Percentiles rank a stretch among this genome's conserved stretches.
phyloP scores from a whole-genome alignment of 2,888 invertebrate genomes.

The Synergus gifuensis region DNA sequence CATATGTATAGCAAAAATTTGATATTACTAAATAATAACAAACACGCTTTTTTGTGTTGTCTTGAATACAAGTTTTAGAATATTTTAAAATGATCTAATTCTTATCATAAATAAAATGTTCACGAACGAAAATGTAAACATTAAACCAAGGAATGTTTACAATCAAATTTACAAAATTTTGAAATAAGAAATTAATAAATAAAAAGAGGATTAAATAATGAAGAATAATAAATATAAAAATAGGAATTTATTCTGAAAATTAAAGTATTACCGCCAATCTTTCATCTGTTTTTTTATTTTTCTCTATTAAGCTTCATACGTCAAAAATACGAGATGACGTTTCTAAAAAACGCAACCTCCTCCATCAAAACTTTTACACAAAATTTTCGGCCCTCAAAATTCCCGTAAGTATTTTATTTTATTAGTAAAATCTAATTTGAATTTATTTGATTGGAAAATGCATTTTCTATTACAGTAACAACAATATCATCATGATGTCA shows the following conservation, averaged over 20 bases:
- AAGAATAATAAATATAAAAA: too few relatives aligned
- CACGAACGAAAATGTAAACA: too few relatives aligned
- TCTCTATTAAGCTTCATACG: not conserved
- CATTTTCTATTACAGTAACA: not conserved
- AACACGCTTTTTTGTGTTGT: too few relatives aligned
- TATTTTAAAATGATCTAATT: too few relatives aligned
- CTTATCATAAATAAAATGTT: too few relatives aligned
- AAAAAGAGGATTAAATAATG: too few relatives aligned
- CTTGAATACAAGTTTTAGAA: too few relatives aligned
- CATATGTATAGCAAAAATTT: too few relatives aligned
- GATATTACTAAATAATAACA: too few relatives aligned
- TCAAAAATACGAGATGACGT: conserved; percentile 1
- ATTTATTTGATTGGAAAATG: not conserved
- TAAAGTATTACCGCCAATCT: not conserved
- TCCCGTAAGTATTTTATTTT: not conserved
- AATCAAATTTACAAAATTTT: too few relatives aligned
- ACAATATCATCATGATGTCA: not conserved
- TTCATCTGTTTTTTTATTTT: conserved; percentile 9
- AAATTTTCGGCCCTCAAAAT: conserved; percentile 1
- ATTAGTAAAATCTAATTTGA: not conserved
- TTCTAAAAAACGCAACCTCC: not conserved
- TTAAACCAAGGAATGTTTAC: too few relatives aligned
- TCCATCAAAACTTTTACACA: not conserved
- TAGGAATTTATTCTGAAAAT: not conserved
- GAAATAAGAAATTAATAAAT: not conserved